A percentile compares a stretch with the other conserved stretches of the same genome.
Conservation (phyloP, 1,140 invertebrate species). For the Sesamia nonagrioides region DNA sequence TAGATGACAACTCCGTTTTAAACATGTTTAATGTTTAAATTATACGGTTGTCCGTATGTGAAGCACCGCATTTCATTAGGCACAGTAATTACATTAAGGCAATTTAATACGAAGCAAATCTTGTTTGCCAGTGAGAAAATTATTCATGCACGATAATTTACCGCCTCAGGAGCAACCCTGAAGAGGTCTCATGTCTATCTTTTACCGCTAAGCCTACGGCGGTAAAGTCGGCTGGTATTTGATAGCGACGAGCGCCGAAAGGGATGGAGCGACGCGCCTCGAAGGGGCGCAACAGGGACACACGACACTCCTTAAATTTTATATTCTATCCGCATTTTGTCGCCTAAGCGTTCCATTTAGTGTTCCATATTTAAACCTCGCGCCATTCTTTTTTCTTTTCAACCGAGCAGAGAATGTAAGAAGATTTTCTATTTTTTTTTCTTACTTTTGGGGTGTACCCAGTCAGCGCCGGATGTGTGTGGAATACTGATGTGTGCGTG, state of each 20-base stretch:
- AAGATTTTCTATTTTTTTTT: conserved; percentile 80
- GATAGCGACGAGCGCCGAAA: conserved; percentile 72
- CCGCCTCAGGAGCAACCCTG: conserved; percentile 74
- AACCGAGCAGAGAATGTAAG: conserved; percentile 77
- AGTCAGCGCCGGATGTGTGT: conserved; percentile 72
- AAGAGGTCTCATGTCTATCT: conserved; percentile 80
- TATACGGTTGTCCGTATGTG: conserved; percentile 46
- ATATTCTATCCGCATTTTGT: conserved; percentile 87
- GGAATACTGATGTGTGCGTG: conserved; percentile 85
- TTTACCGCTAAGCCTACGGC: conserved; percentile 86
- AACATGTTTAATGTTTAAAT: conserved; percentile 46
- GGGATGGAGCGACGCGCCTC: conserved; percentile 60
- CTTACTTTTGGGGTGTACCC: conserved; percentile 74
- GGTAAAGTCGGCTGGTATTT: conserved; percentile 79
- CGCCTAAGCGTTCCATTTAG: conserved; percentile 87
- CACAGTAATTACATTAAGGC: conserved; percentile 71
- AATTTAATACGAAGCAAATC: conserved; percentile 66
- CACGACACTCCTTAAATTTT: conserved; percentile 81
- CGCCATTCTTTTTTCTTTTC: conserved; percentile 82
- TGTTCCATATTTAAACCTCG: conserved; percentile 86
- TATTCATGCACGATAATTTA: conserved; percentile 73
- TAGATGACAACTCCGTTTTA: conserved; percentile 31
- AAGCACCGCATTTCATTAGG: conserved; percentile 60
- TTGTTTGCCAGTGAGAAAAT: conserved; percentile 68
- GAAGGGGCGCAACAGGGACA: conserved; percentile 67